Conservation (phyloP, 1,140 invertebrate genomes). For the Bombus huntii region DNA sequence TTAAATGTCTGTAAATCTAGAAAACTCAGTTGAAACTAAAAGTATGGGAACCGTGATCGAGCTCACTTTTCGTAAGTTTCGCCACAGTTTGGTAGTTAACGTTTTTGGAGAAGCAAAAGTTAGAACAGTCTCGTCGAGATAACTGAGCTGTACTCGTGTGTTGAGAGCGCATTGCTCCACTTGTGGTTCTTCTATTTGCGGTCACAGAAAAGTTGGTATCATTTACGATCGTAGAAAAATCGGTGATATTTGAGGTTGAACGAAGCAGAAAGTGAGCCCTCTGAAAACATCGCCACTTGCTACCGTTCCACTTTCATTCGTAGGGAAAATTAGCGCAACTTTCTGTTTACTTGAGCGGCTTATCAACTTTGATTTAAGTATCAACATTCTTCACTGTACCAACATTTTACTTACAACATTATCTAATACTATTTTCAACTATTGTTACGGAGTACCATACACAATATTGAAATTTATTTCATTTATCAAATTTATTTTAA, state of each 20-base stretch:
- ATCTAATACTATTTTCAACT: background rate
- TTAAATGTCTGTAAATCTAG: background rate
- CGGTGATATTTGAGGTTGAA: background rate
- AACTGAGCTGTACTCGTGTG: background rate
- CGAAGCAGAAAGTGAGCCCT: background rate
- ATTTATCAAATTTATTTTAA: too few relatives aligned
- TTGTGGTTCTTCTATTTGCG: conserved; percentile 19
- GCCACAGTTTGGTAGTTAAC: background rate
- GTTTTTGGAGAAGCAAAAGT: background rate
- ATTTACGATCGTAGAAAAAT: conserved; percentile 17
- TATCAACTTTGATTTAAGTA: background rate
- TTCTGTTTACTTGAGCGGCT: background rate
- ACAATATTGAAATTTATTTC: too few relatives aligned
- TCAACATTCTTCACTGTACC: background rate
- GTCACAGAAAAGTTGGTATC: conserved; percentile 14
- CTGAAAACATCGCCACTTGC: background rate
- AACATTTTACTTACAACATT: background rate
- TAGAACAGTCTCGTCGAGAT: background rate
- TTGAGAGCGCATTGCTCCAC: background rate
- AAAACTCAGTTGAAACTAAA: background rate
- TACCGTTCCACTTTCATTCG: conserved; percentile 7
- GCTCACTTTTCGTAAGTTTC: background rate
- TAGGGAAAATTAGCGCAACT: conserved; percentile 10
- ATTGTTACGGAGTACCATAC: too few relatives aligned
- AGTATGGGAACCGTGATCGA: background rate